Conservation (phyloP, 1,140 invertebrate species). For the Teleogryllus occipitalis region DNA sequence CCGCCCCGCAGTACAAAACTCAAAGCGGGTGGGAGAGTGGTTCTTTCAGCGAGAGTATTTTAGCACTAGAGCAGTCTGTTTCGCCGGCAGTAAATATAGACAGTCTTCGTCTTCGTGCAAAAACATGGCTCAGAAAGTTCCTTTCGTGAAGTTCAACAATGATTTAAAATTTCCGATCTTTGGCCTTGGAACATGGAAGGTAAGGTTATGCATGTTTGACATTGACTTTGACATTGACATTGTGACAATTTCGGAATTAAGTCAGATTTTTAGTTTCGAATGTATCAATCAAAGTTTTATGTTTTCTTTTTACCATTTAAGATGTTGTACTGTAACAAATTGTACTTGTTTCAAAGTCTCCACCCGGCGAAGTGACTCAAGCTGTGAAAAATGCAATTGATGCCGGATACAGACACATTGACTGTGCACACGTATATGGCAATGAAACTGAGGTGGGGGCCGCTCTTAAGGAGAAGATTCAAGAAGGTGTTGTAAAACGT, state of each 20-base stretch:
- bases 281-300: neutral
- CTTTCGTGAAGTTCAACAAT: constrained; percentile 50
- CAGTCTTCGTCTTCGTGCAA: neutral
- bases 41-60: neutral
- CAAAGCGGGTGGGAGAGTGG: neutral
- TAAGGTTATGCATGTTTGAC: constrained; percentile 34
- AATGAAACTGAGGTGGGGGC: constrained; percentile 81
- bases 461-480: constrained; percentile 62
- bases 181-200: constrained; percentile 73
- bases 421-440: constrained; percentile 70
- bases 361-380: constrained; percentile 58
- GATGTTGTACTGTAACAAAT: neutral
- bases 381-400: constrained; percentile 70
- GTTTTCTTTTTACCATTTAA: neutral
- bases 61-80: neutral
- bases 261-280: neutral
- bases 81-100: neutral
- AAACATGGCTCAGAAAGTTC: constrained; percentile 33
- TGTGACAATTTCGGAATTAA: neutral
- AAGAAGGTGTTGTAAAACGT: constrained; percentile 59
- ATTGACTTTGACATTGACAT: neutral
- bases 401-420: constrained; percentile 72
- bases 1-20: neutral
- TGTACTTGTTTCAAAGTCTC: constrained; percentile 44
- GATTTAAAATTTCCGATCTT: constrained; percentile 56